Evolutionary conservation across 2,888 invertebrate species (phyloP), one percentile per base, ranked within the genome.

Genomic region (Meandrusa payeni): DNA sequence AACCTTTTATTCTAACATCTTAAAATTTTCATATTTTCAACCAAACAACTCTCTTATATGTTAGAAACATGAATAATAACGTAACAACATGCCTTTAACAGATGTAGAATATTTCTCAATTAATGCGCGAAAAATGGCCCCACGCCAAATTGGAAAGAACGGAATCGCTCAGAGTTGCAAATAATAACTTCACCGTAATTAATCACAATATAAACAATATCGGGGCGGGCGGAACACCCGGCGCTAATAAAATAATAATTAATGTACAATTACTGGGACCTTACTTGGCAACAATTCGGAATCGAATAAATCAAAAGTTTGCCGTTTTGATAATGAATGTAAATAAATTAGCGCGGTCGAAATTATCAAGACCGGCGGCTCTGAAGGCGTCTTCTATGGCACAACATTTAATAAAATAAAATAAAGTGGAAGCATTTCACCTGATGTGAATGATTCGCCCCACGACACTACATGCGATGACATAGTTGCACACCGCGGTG

Each of bases 221-320:
- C 43, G 37, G 5, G 23, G 7, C 17, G 15, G 13, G 36, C 15
- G 22, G 10, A 13, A 5, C 36, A 24, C 17, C 27, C 26, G 31
- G 32, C 32, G 37, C 26, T 38, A 43, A 43, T 43, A 43, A 26
- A 43, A 43, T 32, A 32, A 43, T 32, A 43, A 43, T 43, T 43
- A 43, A 43, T 38, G 38, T 38, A 43, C 43, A 43, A 43, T 43
- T 27, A 43, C 43, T 27, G 32, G 19, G 5, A 20, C 43, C 20
- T 36, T 36, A 42, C 42, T 42, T 42, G 42, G 36, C 42, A 42
- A 36, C 42, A 31, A 24, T 42, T 36, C 23, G 11, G 12, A 11
- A 36, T 15, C 12, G 36, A 23, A 42, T 42, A 37, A 42, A 42
- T 36, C 42, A 42, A 42, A 36, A 42, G 17, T 36, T 42, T 17